Evolutionary conservation across 2,797 vertebrate species (phyloP).

Genomic region (Acipenser oxyrinchus): DNA sequence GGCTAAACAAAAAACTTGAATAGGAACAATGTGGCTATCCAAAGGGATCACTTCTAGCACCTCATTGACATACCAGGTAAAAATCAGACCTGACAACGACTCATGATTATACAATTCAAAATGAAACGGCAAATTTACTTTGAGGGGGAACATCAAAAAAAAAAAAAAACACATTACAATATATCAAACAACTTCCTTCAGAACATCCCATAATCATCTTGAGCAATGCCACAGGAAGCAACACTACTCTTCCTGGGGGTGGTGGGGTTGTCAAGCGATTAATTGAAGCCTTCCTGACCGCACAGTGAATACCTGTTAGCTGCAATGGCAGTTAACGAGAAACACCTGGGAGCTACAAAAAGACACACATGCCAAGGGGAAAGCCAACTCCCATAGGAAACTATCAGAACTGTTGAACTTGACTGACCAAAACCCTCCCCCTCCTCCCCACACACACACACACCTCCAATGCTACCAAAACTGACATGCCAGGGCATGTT

Average conservation of each 20-base stretch:
- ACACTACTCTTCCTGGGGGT: constrained; percentile 10
- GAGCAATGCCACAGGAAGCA: constrained; percentile 7
- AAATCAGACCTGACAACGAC: too few species aligned
- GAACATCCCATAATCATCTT: constrained; percentile 17
- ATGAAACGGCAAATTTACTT: too few species aligned
- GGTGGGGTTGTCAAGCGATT: constrained; percentile 17
- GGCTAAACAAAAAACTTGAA: too few species aligned
- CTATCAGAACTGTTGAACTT: too few species aligned
- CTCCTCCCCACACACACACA: constrained; percentile 2
- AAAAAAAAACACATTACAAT: too few species aligned
- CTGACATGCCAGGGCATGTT: constrained; percentile 14
- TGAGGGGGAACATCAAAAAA: too few species aligned
- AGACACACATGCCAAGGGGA: too few species aligned
- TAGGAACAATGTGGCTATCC: too few species aligned
- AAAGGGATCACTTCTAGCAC: too few species aligned
- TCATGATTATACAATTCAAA: too few species aligned
- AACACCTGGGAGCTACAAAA: constrained; percentile 27
- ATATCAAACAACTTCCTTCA: not conserved
- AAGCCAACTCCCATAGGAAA: too few species aligned
- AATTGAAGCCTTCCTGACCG: constrained; percentile 25
- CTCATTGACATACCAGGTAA: too few species aligned
- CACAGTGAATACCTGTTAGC: not conserved
- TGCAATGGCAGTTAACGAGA: not conserved
- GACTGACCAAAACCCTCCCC: not conserved
- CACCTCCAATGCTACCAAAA: not conserved